These are phyloP conservation scores for Julus scandinavius DNA, from an alignment of 2,888 invertebrate species.

Conservation along the genomic window DNA sequence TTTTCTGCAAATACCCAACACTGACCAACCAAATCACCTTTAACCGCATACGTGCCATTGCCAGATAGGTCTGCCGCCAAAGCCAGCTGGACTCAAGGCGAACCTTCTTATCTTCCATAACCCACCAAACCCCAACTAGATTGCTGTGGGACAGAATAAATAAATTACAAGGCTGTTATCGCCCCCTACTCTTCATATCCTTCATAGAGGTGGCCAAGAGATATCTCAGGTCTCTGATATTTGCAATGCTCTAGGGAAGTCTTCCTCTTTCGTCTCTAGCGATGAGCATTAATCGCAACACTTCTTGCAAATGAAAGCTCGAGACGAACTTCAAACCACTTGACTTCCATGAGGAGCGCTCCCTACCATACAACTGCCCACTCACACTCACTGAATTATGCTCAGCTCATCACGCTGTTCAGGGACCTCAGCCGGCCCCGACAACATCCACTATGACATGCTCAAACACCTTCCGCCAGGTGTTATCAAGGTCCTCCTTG, in stretches of 20 bases:
- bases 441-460: background rate
- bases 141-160: no score
- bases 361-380: background rate
- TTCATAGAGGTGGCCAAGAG: no score
- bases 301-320: background rate
- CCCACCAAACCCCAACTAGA: no score
- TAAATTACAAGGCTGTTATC: no score
- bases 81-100: background rate
- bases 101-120: background rate
- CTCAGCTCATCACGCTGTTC: background rate
- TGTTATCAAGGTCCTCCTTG: background rate
- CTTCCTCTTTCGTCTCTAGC: background rate
- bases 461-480: background rate
- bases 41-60: background rate
- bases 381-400: background rate
- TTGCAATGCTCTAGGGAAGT: background rate
- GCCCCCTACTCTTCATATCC: no score
- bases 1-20: background rate
- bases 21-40: background rate
- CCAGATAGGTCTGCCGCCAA: background rate
- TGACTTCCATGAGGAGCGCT: background rate
- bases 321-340: background rate
- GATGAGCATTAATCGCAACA: background rate
- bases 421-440: background rate
- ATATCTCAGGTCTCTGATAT: background rate